Evolutionary conservation across 2,888 invertebrate species (phyloP).

Genomic region (Eupithecia insigniata): DNA sequence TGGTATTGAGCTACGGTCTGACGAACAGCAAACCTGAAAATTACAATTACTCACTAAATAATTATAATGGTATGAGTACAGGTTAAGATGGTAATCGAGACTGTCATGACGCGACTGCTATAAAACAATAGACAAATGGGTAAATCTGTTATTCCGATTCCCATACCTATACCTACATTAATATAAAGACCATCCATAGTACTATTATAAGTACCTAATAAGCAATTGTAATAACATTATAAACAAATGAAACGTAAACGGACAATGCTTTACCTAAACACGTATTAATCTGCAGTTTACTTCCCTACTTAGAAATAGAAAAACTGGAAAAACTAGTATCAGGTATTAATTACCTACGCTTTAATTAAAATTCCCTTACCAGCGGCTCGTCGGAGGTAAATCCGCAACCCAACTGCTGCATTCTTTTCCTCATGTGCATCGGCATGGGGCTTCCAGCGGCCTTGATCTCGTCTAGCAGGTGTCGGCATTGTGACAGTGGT

Average conservation of each 20-base stretch:
- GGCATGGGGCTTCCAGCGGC: slow-evolving; percentile 65
- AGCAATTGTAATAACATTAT: too few relatives aligned
- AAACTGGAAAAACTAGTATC: background rate
- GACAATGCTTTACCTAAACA: background rate
- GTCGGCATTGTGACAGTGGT: slow-evolving; percentile 55
- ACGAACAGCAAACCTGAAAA: slow-evolving; percentile 59
- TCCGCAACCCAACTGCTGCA: slow-evolving; percentile 63
- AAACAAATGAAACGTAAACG: too few relatives aligned
- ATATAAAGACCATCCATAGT: too few relatives aligned
- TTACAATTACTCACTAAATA: background rate
- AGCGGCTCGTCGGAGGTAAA: slow-evolving; percentile 59
- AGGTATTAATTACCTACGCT: background rate
- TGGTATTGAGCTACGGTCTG: slow-evolving; percentile 13
- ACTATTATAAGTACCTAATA: too few relatives aligned
- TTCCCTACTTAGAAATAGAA: background rate
- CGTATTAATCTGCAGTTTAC: background rate
- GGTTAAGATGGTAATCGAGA: background rate
- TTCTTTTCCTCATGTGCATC: slow-evolving; percentile 53
- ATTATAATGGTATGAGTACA: background rate
- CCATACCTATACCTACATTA: background rate
- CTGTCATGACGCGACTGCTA: background rate
- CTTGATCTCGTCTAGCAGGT: slow-evolving; percentile 57
- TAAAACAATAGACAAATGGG: background rate
- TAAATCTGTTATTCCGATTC: background rate
- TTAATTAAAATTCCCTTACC: slow-evolving; percentile 49